These are phyloP conservation scores for Astyanax mexicanus DNA, from an alignment of 2,797 vertebrate species.

Conservation along the genomic window DNA sequence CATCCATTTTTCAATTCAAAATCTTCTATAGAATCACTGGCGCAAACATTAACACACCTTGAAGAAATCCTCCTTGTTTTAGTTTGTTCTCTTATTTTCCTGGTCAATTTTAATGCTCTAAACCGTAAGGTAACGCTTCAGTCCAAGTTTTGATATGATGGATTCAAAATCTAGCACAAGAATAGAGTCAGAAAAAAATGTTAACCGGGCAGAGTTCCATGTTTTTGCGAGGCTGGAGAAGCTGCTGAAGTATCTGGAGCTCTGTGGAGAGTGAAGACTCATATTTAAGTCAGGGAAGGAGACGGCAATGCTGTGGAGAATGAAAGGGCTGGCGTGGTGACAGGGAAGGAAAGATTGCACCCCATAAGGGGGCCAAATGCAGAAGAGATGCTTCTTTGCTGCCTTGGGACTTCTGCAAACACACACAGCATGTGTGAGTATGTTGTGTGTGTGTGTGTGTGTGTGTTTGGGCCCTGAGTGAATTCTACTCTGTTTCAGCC, in stretches of 20 bases:
- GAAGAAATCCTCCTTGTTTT: too few species aligned
- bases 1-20: too few species aligned
- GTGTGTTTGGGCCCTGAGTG: constrained; percentile 31
- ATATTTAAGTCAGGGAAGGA: constrained; percentile 33
- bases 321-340: constrained; percentile 85
- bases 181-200: neutral
- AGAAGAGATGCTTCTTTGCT: constrained; percentile 83
- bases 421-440: constrained; percentile 25
- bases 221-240: constrained; percentile 15
- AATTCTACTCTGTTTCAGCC: constrained; percentile 26
- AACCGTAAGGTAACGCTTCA: neutral
- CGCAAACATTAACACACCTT: too few species aligned
- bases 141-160: neutral
- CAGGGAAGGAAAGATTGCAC: constrained; percentile 90
- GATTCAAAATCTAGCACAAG: neutral
- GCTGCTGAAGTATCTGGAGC: neutral
- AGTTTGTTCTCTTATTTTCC: neutral
- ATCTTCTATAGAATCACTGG: too few species aligned
- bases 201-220: constrained; percentile 17
- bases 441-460: constrained; percentile 26
- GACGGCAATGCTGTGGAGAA: constrained; percentile 87
- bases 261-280: neutral
- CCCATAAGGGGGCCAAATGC: constrained; percentile 86
- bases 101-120: neutral
- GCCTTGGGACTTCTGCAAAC: constrained; percentile 48